phyloP scores from a whole-genome alignment of 2,888 invertebrate genomes.

The Leptothorax acervorum region DNA sequence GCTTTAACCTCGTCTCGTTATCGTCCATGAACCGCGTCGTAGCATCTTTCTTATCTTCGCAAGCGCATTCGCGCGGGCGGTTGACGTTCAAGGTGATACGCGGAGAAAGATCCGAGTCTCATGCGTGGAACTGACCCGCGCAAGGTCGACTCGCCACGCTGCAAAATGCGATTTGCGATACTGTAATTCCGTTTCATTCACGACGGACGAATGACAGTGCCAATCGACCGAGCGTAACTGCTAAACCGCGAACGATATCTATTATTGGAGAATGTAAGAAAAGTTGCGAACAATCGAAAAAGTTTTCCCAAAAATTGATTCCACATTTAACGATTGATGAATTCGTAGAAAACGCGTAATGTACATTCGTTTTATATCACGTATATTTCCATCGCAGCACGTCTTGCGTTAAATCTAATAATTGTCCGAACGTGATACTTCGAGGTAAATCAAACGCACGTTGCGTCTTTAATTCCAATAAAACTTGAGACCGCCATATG shows the following conservation, averaged over 20 bases:
- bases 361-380: background rate
- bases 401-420: background rate
- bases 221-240: background rate
- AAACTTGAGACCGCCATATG: background rate
- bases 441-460: background rate
- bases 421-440: background rate
- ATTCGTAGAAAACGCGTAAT: background rate
- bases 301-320: background rate
- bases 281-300: no score
- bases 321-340: background rate
- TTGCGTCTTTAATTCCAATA: background rate
- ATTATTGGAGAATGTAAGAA: background rate
- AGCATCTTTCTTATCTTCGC: slow-evolving; percentile 8
- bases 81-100: slow-evolving; percentile 24
- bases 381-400: background rate
- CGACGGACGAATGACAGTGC: background rate
- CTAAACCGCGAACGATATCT: background rate
- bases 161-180: background rate
- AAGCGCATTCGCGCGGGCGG: background rate
- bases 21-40: background rate
- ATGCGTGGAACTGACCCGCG: slow-evolving; percentile 42
- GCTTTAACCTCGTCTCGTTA: slow-evolving; percentile 31
- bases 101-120: background rate
- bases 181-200: slow-evolving; percentile 1
- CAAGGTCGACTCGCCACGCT: slow-evolving; percentile 32